Conservation (phyloP, 1,140 invertebrate species). For the Eueides isabella region DNA sequence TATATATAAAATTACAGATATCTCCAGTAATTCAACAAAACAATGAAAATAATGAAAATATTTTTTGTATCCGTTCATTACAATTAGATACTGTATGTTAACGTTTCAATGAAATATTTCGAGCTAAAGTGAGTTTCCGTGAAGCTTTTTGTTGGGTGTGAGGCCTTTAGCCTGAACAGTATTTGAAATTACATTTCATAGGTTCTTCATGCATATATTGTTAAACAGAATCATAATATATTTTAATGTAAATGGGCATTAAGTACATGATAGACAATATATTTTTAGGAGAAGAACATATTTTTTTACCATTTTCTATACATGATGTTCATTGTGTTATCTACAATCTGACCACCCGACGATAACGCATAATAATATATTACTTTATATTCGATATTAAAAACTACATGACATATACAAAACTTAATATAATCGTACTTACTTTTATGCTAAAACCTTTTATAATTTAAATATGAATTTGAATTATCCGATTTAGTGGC, state of each 20-base stretch:
- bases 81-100: constrained; percentile 27
- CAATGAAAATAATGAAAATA: neutral
- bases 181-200: constrained; percentile 44
- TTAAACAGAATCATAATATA: neutral
- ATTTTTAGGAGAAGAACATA: neutral
- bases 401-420: no score
- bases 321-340: no score
- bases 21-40: neutral
- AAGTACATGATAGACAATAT: neutral
- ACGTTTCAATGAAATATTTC: constrained; percentile 51
- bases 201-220: neutral
- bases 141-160: constrained; percentile 49
- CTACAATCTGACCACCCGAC: no score
- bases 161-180: constrained; percentile 42
- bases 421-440: neutral
- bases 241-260: neutral
- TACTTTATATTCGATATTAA: no score
- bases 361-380: no score
- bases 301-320: neutral
- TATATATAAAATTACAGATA: no score
- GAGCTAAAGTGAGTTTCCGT: constrained; percentile 48
- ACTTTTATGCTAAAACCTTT: neutral
- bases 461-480: neutral
- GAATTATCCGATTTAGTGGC: neutral
- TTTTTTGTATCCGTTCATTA: neutral